Base-by-base conservation (phyloP, 1,140 invertebrate species). In the Leptinotarsa defecta region DNA sequence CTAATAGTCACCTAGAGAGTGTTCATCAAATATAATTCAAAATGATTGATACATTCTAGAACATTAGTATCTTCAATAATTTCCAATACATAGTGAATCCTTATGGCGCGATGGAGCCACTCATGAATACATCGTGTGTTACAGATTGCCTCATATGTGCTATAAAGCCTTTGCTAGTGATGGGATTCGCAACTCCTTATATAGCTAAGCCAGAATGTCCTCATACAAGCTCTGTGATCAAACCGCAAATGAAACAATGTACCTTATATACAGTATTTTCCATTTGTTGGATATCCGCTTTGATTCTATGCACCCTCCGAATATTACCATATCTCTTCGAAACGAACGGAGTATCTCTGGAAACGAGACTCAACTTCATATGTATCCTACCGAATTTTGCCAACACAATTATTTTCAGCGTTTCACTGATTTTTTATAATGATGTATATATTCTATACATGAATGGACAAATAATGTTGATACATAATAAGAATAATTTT, bases 181-280 rank as follows among this genome's bases (percentile, higher is more conserved):
- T 17, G 13, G 65, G 65, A 22, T 24, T 68, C 22, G 27, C 65
- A 15, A 68, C 27, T n/a, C 24, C 65, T 27, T 68, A 68, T 24
- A 68, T 68, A 24, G 65, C 24, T 13, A 27, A 68, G 13, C 65
- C 65, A 17, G 43, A 68, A 68, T 68, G 65, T 68, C 65, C 65
- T 17, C 65, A 68, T 17, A 19, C 20, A 34, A 15, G 27, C 3
- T 3, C 8, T 0, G 43, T 43, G 8, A 8, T 1, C 22, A n/a
- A 68, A 68, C 65, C 65, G 3, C 20, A 43, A 24, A 24, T 68
- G 19, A 43, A 68, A 68, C 13, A 5, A 2, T 13, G 4, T 19
- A 57, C 15, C 15, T 8, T n/a, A 1, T 19, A 57, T 57, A 57
- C 13, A 4, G 15, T 57, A 4, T 57, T 57, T 19, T 57, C 52